A percentile compares a stretch with the other conserved stretches of the same genome.
Conservation (phyloP, 2,113 vertebrate species). For the Syngnathus scovelli region DNA sequence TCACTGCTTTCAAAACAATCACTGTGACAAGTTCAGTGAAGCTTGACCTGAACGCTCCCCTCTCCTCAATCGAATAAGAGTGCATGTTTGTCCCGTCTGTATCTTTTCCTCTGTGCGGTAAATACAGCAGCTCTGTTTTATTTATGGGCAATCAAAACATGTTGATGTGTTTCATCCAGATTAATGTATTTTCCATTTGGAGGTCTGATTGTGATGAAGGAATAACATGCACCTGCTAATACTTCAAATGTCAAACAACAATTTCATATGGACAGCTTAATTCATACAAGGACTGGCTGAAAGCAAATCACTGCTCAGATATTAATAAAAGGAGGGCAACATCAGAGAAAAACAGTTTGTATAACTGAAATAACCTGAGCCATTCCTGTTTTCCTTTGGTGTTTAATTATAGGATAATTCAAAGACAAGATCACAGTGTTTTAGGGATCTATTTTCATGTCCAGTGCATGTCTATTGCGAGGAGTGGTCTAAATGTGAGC, state of each 20-base stretch:
- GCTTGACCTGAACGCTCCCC: neutral
- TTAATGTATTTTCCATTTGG: neutral
- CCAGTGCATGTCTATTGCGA: too few relatives aligned
- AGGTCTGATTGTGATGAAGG: neutral
- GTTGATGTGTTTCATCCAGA: neutral
- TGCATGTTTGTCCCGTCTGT: neutral
- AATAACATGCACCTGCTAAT: neutral
- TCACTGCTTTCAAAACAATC: conserved; percentile 10
- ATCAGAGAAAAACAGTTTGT: too few relatives aligned
- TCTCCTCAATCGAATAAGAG: neutral
- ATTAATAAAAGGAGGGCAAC: too few relatives aligned
- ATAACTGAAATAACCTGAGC: neutral
- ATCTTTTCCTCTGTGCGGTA: neutral
- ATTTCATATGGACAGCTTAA: too few relatives aligned
- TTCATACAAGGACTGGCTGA: too few relatives aligned
- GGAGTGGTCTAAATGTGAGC: too few relatives aligned
- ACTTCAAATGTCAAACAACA: neutral
- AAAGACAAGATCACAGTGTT: too few relatives aligned
- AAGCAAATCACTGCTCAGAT: too few relatives aligned
- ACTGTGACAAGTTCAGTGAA: conserved; percentile 5
- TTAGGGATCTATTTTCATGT: too few relatives aligned
- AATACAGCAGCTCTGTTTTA: neutral
- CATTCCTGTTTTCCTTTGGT: too few relatives aligned
- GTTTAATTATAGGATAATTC: too few relatives aligned
- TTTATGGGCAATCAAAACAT: neutral